These are phyloP conservation scores for Rotaria macrura DNA, from an alignment of 2,888 invertebrate species.

Conservation along the genomic window DNA sequence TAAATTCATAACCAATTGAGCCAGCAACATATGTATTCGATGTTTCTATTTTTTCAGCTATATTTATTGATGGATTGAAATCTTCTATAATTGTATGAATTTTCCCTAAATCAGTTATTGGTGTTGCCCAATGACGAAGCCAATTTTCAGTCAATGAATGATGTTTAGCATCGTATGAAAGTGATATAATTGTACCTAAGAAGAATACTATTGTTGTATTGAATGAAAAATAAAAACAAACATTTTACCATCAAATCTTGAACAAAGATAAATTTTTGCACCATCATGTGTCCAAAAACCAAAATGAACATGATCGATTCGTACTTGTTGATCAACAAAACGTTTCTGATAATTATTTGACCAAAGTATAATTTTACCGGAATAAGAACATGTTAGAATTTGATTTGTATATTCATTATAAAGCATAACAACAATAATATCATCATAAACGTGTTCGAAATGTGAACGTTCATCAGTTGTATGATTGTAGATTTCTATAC, in stretches of 20 bases:
- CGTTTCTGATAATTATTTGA: not conserved
- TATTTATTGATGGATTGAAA: not conserved
- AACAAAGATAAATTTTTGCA: not conserved
- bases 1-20: constrained; percentile 10
- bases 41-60: not conserved
- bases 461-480: not conserved
- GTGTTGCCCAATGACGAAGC: constrained; percentile 1
- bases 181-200: not conserved
- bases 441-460: not conserved
- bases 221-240: not conserved
- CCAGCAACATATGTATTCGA: not conserved
- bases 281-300: not conserved
- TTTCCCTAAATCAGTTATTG: not conserved
- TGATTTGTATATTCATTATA: not conserved
- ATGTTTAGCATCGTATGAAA: not conserved
- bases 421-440: constrained; percentile 8
- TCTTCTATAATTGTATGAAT: not conserved
- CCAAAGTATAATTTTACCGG: constrained; percentile 2
- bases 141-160: not conserved
- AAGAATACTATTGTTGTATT: too few species aligned
- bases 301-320: constrained; percentile 4
- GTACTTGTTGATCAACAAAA: not conserved
- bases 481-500: constrained; percentile 8
- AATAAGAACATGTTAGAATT: constrained; percentile 15
- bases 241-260: constrained; percentile 1